Evolutionary conservation across 2,113 vertebrate genomes (phyloP), one percentile per base, ranked within the genome.

Genomic region (Pholis gunnellus): DNA sequence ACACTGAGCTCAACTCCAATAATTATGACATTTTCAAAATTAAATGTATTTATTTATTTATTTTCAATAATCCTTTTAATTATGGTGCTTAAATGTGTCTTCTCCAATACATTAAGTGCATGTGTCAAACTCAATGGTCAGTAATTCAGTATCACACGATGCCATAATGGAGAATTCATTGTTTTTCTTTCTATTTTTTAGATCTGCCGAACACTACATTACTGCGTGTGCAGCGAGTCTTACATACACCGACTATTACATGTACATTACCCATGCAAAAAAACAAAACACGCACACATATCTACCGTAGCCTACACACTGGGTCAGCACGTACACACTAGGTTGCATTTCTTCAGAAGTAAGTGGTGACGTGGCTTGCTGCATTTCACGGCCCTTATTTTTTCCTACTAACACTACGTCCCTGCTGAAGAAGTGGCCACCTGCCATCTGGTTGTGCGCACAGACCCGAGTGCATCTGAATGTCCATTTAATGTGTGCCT

Each of bases 331-430:
- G 36, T 44, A 15, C 15, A 4, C 18, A 15, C 15, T 2, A 5
- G 48, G 27, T 40, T 14, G 56, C 20, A 59, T 63, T 75, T 59
- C 18, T 22, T 42, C 2, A 4, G 10, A 38, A 46, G n/a, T 60
- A 69, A 63, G 34, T 36, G 2, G 15, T 52, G 81, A 70, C 7
- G 38, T 70, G 48, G 57, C 25, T 25, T 17, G 18, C 60, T 40
- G 38, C 34, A 20, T 52, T 71, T 79, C 50, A 61, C 9, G 9
- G 36, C 22, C 8, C 54, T 63, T 60, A 50, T 75, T 34, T 73
- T 34, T 72, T 52, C 61, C 34, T 34, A 69, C 20, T 64, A 78
- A 64, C 0, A 70, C 29, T 9, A 4, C 31, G 3, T n/a, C 54
- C 0, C 42, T 40, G 22, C 25, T 44, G 10, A 63, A 50, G 31